These are phyloP conservation scores for Tenthredo amoena DNA, from an alignment of 2,888 invertebrate genomes.

Conservation along the genomic window DNA sequence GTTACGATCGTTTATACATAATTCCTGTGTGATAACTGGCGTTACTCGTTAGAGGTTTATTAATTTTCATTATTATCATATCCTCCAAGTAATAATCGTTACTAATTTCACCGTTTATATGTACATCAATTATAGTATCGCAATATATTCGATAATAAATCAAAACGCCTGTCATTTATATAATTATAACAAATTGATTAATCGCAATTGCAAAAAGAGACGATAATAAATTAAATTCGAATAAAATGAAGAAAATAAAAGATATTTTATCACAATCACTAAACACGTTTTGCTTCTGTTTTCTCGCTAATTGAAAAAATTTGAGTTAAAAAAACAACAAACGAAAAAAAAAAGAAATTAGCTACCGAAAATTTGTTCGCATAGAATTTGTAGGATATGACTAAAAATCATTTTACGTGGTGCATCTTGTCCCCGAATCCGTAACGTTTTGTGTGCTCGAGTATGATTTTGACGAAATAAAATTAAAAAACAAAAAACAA, in stretches of 20 bases:
- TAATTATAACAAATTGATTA: neutral
- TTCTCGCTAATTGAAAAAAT: neutral
- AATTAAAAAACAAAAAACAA: neutral
- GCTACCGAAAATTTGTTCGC: too few relatives aligned
- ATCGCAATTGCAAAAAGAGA: neutral
- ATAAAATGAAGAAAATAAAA: neutral
- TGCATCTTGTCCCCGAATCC: neutral
- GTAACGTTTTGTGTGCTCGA: constrained; percentile 37
- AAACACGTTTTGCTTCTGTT: neutral
- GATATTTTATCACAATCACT: neutral
- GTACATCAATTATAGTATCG: too few relatives aligned
- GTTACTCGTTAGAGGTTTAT: neutral
- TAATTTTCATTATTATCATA: neutral
- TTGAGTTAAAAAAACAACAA: too few relatives aligned
- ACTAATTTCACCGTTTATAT: neutral
- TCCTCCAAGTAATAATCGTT: too few relatives aligned
- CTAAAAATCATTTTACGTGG: constrained; percentile 19
- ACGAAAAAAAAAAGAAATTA: neutral
- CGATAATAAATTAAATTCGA: neutral
- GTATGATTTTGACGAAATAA: neutral
- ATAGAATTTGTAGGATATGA: neutral
- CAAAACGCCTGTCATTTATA: too few relatives aligned
- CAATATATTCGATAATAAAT: too few relatives aligned
- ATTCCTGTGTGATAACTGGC: neutral
- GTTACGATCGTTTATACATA: too few relatives aligned